These are phyloP conservation scores for Vidua macroura DNA, from an alignment of 2,113 vertebrate genomes.

Conservation along the genomic window DNA sequence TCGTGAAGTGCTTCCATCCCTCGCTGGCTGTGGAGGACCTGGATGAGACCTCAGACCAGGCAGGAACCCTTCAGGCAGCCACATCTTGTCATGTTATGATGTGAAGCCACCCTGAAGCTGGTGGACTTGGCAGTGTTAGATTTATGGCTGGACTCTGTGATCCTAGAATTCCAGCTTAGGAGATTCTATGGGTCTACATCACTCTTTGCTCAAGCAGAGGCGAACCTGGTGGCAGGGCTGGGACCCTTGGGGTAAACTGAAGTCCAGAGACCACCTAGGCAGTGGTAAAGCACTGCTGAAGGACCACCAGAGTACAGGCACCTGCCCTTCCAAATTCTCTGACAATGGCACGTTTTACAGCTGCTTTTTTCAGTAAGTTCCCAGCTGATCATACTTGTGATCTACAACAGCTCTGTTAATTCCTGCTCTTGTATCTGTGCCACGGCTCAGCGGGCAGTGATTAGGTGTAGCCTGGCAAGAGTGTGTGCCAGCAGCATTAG, in stretches of 20 bases:
- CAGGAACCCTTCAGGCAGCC: neutral
- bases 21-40: neutral
- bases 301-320: neutral
- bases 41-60: neutral
- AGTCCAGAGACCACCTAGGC: neutral
- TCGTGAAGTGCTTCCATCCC: neutral
- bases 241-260: neutral
- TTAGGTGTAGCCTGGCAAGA: neutral
- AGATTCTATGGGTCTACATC: neutral
- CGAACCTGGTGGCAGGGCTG: neutral
- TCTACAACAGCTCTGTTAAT: conserved; percentile 3
- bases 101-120: neutral
- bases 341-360: neutral
- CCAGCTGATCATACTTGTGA: neutral
- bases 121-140: neutral
- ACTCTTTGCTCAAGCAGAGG: neutral
- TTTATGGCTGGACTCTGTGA: neutral
- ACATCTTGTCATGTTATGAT: fast-evolving
- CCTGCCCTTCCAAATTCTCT: neutral
- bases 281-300: neutral
- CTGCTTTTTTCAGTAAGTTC: neutral
- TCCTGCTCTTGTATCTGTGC: neutral
- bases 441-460: neutral
- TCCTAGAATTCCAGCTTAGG: neutral
- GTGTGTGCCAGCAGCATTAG: neutral